Evolutionary conservation across 2,113 vertebrate species (phyloP).

Genomic region (Mormoops blainvillei): DNA sequence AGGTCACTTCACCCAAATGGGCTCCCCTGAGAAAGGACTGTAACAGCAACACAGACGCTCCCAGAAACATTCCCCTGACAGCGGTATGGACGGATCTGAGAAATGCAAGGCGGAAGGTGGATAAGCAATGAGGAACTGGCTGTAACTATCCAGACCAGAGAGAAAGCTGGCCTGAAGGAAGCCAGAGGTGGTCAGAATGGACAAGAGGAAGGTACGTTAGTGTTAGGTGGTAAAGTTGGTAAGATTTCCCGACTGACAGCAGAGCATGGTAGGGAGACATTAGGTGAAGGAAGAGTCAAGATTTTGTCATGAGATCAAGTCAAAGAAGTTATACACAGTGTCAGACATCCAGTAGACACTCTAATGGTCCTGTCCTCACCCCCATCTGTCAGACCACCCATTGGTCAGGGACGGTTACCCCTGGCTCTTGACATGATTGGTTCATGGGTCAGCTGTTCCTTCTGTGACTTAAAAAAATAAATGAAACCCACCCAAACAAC

Average conservation of each 20-base stretch:
- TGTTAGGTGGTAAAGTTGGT: neutral
- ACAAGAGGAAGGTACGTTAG: fast-evolving
- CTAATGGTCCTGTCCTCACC: too few species aligned
- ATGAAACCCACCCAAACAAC: neutral
- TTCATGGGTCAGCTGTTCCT: neutral
- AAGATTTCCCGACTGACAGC: neutral
- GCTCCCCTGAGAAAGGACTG: too few species aligned
- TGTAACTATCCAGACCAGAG: neutral
- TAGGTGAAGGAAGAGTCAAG: neutral
- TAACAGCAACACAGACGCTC: neutral
- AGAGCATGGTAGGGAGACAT: fast-evolving
- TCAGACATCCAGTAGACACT: neutral
- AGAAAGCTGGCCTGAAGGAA: neutral
- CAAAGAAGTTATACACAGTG: fast-evolving
- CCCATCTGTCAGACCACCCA: fast-evolving
- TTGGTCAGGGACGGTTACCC: fast-evolving
- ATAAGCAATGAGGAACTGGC: neutral
- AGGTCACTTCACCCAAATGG: neutral
- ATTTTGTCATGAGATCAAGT: neutral
- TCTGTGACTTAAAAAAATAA: neutral
- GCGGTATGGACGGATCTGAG: neutral
- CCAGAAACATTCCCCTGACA: neutral
- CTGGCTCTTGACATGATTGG: neutral
- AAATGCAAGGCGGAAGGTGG: neutral
- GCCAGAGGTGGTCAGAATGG: neutral